A percentile compares a stretch with the other conserved stretches of the same genome.
Evolutionary conservation across 2,113 vertebrate genomes (phyloP).

Genomic region (Catharus bicknelli): DNA sequence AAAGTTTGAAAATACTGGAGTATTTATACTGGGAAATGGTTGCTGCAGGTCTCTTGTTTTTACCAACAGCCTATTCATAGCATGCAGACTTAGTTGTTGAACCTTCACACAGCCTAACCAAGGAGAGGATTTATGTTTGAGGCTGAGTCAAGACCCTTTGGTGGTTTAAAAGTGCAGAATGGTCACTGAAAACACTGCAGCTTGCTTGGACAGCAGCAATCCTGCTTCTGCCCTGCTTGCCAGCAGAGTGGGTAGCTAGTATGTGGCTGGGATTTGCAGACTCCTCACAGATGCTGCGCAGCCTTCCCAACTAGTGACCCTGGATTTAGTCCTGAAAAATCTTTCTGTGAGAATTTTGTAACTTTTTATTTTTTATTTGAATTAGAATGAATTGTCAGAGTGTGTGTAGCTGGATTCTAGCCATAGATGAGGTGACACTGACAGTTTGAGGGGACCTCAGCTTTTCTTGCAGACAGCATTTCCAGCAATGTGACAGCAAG

Average conservation of each 20-base stretch:
- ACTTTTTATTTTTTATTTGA: neutral
- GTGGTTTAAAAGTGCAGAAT: neutral
- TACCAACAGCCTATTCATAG: neutral
- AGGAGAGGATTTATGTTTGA: neutral
- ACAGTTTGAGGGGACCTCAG: neutral
- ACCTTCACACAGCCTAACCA: neutral
- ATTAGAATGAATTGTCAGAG: neutral
- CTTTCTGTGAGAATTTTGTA: neutral
- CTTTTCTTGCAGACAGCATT: neutral
- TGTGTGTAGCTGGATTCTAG: neutral
- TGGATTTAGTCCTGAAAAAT: neutral
- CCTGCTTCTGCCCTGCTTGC: neutral
- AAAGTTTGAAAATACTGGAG: neutral
- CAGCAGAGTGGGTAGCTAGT: rapidly evolving
- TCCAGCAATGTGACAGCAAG: neutral
- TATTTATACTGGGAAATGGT: neutral
- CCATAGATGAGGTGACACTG: neutral
- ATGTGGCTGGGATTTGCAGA: rapidly evolving
- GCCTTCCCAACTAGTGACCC: neutral
- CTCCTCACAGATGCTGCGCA: rapidly evolving
- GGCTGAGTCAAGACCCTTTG: neutral
- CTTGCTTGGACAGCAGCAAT: neutral
- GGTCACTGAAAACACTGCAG: neutral
- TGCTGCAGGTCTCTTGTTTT: neutral
- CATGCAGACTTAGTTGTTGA: neutral